Evolutionary conservation across 2,888 invertebrate species (phyloP).

Genomic region (Ommatoiulus sabulosus): DNA sequence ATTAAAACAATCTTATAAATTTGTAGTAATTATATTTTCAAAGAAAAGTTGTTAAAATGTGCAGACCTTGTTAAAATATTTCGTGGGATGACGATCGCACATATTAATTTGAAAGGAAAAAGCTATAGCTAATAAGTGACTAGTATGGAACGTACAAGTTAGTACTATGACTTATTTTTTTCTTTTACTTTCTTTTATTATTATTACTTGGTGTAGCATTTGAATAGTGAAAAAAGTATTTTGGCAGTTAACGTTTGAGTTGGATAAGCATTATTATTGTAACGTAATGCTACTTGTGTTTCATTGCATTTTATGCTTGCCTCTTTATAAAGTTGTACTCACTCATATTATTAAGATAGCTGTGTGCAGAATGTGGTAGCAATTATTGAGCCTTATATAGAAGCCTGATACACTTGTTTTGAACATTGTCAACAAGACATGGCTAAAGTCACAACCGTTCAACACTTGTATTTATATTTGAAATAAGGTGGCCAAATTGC

Average conservation of each 20-base stretch:
- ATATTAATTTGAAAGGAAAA: neutral
- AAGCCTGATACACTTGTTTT: neutral
- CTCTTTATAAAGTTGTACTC: neutral
- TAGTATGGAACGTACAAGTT: neutral
- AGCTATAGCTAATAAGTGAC: neutral
- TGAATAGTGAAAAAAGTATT: neutral
- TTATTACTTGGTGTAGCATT: neutral
- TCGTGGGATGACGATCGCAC: neutral
- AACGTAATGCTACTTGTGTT: neutral
- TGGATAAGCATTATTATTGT: neutral
- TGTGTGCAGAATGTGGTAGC: neutral
- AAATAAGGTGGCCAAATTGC: slow-evolving; percentile 4
- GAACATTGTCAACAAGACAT: neutral
- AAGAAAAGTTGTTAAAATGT: neutral
- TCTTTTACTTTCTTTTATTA: neutral
- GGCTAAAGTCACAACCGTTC: neutral
- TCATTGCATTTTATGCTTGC: slow-evolving; percentile 6
- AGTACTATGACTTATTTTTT: neutral
- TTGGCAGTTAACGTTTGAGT: neutral
- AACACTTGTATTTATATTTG: neutral
- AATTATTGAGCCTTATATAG: neutral
- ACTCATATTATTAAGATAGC: neutral
- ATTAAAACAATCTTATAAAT: no score
- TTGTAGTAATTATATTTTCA: neutral
- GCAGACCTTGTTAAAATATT: no score